Conservation (phyloP, 1,140 invertebrate genomes). For the Aricia agestis region DNA sequence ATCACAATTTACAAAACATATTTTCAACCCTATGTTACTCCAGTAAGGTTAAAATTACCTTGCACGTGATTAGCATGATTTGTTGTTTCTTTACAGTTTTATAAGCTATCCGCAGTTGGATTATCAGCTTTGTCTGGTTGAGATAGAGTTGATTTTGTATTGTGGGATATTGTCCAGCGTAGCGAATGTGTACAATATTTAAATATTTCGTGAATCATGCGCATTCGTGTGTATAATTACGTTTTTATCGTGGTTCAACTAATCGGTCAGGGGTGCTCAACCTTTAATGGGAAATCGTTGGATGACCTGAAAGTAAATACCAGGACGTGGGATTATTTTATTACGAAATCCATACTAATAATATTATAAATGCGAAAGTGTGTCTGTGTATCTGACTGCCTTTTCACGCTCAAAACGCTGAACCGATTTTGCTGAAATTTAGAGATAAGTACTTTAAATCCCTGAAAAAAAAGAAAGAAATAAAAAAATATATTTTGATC, state of each 20-base stretch:
- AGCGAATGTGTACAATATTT: slow-evolving; percentile 53
- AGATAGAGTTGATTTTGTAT: slow-evolving; percentile 35
- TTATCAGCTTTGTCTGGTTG: slow-evolving; percentile 22
- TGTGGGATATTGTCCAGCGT: slow-evolving; percentile 34
- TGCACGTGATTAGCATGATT: slow-evolving; percentile 34
- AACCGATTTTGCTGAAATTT: no score
- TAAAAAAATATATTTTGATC: no score
- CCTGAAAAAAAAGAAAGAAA: no score
- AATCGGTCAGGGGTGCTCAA: slow-evolving; percentile 49
- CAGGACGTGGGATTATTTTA: neutral
- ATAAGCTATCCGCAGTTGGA: slow-evolving; percentile 28
- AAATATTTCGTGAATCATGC: slow-evolving; percentile 68
- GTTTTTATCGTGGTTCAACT: slow-evolving; percentile 53
- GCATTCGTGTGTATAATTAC: slow-evolving; percentile 67
- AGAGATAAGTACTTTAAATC: no score
- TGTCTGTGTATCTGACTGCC: no score
- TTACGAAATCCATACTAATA: no score
- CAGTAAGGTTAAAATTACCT: slow-evolving; percentile 34
- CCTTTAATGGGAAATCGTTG: slow-evolving; percentile 14
- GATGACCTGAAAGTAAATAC: neutral
- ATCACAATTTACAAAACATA: slow-evolving; percentile 26
- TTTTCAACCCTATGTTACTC: slow-evolving; percentile 34
- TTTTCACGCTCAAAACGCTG: no score
- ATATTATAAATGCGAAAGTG: no score
- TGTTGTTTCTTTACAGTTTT: slow-evolving; percentile 42